A percentile compares a stretch with the other conserved stretches of the same genome.
These are phyloP conservation scores for Halocynthia aurantium DNA, from an alignment of 23 tunicate genomes.

Conservation along the genomic window DNA sequence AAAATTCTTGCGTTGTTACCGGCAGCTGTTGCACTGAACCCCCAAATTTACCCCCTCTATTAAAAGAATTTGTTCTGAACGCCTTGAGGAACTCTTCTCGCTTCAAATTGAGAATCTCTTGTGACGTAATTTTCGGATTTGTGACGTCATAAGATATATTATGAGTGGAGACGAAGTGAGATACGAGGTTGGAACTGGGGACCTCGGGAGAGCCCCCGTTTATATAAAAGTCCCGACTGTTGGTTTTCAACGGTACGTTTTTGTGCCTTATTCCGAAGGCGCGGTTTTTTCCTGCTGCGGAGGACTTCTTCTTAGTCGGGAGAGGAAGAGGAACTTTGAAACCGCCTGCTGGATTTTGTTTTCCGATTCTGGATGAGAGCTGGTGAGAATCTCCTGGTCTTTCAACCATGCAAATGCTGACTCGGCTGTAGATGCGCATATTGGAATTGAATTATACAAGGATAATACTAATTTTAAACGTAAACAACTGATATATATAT, in stretches of 20 bases:
- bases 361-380: conserved; percentile 2
- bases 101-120: conserved; percentile 19
- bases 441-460: not conserved
- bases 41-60: conserved; percentile 2
- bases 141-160: conserved; percentile 23
- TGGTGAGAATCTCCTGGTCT: conserved; percentile 16
- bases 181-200: conserved; percentile 29
- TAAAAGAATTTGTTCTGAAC: not conserved
- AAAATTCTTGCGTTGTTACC: conserved; percentile 13
- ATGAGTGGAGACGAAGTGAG: conserved; percentile 28
- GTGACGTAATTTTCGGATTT: conserved; percentile 8
- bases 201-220: not conserved
- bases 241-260: not conserved
- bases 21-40: conserved; percentile 25
- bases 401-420: conserved; percentile 84
- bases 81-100: conserved; percentile 26
- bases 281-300: conserved; percentile 57
- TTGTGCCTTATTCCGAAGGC: conserved; percentile 45
- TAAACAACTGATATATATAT: too few species aligned
- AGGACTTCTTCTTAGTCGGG: conserved; percentile 26
- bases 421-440: conserved; percentile 27
- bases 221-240: not conserved
- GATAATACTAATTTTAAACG: too few species aligned
- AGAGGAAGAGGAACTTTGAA: conserved; percentile 8
- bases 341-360: conserved; percentile 2